Percentiles rank a stretch among this genome's conserved stretches.
These are phyloP conservation scores for Neelides folsomi DNA, from an alignment of 2,888 invertebrate species.

Conservation along the genomic window DNA sequence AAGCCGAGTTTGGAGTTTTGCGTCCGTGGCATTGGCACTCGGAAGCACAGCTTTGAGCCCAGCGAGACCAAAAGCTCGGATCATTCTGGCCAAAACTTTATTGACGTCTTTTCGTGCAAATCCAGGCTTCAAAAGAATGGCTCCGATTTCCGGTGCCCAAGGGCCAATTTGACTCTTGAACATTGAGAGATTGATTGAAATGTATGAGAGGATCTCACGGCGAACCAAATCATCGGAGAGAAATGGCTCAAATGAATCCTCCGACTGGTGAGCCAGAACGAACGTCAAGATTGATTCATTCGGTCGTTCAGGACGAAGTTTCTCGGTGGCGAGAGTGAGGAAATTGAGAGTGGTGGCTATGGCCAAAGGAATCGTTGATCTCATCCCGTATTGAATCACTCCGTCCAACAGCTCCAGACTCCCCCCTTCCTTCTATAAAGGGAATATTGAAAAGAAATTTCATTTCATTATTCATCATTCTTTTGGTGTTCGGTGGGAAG, in stretches of 20 bases:
- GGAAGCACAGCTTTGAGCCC: conserved; percentile 28
- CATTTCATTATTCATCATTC: background rate
- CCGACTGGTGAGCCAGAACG: too few species aligned
- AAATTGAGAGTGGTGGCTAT: conserved; percentile 25
- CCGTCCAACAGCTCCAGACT: conserved; percentile 9
- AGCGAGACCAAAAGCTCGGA: conserved; percentile 28
- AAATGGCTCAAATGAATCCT: too few species aligned
- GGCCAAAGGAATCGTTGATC: conserved; percentile 20
- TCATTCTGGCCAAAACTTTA: conserved; percentile 28
- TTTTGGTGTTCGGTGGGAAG: background rate
- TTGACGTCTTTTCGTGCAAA: conserved; percentile 26
- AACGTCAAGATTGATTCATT: conserved; percentile 6
- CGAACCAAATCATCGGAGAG: too few species aligned
- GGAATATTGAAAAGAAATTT: background rate
- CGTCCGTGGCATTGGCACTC: conserved; percentile 21
- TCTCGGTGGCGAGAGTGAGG: conserved; percentile 11
- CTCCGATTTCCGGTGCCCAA: conserved; percentile 19
- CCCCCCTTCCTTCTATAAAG: conserved; percentile 13
- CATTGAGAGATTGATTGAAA: conserved; percentile 25
- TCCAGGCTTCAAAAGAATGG: conserved; percentile 15
- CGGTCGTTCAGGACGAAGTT: conserved; percentile 15
- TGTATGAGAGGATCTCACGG: conserved; percentile 15
- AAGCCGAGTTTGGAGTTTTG: conserved; percentile 24
- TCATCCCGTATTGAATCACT: conserved; percentile 19
- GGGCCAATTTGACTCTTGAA: conserved; percentile 26